These are phyloP conservation scores for Petrocephalus microphthalmus DNA, from an alignment of 2,113 vertebrate species.

Conservation along the genomic window DNA sequence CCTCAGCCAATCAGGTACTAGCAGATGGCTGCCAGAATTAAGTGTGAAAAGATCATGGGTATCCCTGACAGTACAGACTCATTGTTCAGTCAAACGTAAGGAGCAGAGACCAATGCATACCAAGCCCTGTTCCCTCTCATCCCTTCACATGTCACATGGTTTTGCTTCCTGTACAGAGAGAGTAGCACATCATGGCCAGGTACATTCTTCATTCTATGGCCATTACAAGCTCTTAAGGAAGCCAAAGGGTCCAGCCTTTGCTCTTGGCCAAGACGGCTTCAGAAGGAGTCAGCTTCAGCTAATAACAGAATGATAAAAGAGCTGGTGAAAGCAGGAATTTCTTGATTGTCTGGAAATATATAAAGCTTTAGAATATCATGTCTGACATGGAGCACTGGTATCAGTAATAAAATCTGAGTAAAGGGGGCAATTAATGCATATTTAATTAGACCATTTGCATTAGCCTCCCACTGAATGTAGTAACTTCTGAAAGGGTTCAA, in stretches of 20 bases:
- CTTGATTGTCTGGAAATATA: neutral
- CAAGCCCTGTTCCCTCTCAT: neutral
- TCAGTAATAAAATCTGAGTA: neutral
- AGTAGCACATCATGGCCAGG: neutral
- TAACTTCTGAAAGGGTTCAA: neutral
- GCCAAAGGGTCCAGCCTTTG: neutral
- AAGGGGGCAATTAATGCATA: neutral
- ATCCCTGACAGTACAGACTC: neutral
- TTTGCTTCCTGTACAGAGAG: neutral
- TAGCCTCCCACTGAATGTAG: neutral
- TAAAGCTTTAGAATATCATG: neutral
- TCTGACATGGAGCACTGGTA: neutral
- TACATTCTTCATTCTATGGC: neutral
- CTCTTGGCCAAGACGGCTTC: neutral
- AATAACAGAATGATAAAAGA: neutral
- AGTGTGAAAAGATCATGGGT: neutral
- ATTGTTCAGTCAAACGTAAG: neutral
- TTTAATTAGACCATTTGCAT: neutral
- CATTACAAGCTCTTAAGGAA: neutral
- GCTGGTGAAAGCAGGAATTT: neutral
- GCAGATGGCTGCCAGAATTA: neutral
- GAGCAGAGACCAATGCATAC: neutral
- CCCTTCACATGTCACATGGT: neutral
- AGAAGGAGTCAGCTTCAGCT: neutral
- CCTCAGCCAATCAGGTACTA: neutral